Base-by-base conservation (phyloP, 2,797 vertebrate species). In the Parauchenoglanis ngamensis region DNA sequence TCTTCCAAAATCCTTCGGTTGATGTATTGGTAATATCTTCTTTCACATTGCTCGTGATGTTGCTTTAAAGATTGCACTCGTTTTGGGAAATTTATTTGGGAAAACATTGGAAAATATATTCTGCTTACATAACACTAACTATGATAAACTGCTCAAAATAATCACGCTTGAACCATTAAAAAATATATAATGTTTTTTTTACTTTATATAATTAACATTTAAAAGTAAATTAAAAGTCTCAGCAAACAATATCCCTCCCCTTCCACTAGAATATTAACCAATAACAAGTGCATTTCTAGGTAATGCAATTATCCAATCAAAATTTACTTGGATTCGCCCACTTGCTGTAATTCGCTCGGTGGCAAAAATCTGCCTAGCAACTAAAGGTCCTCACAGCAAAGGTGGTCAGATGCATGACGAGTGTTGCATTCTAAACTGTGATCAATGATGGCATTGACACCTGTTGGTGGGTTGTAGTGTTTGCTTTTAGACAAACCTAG, bases 321-420 rank as follows among this genome's bases (percentile, higher is more conserved):
- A n/a, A 28, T 2, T 1, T 23, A 75, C 72, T 49, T 75, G 72
- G 72, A 13, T 40, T 44, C 10, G 1, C 72, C 72, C 21, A 49
- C 46, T 6, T 49, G 46, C 46, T 49, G 46, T 49, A 49, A 49
- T 49, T 49, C 46, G 46, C 46, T 49, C 2, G 46, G 8, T 4
- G 8, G 46, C 46, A 75, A 44, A 73, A 73, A 73, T 73, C 70
- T 73, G 35, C 70, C 40, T 73, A 73, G 70, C 40, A 72, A 72
- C 68, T 10, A 7, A 40, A 15, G 68, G 15, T 5, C 70, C 70
- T 73, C 28, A 44, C 70, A 73, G 23, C 56, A 10, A 19, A 63
- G 23, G 11, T 73, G 2, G 6, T 44, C 4, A 46, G n/a, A 8
- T 23, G 7, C 7, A 40, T 49, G 11, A 44, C 0, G 23, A 75